Conservation (phyloP, 2,797 vertebrate genomes). For the Chrysolophus pictus region DNA sequence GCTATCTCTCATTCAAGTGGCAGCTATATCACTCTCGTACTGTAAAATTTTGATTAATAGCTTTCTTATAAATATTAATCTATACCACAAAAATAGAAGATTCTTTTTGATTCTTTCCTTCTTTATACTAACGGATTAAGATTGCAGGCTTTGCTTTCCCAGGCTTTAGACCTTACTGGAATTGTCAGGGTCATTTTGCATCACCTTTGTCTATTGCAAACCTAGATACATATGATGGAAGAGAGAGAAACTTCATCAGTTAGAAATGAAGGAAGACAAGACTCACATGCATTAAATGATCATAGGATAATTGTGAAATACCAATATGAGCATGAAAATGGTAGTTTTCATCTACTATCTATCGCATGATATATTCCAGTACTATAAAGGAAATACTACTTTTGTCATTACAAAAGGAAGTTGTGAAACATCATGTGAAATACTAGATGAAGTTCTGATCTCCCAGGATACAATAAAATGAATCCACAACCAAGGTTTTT, state of each 20-base stretch:
- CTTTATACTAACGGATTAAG: background rate
- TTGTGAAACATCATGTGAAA: background rate
- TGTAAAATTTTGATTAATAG: background rate
- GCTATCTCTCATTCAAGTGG: constrained; percentile 19
- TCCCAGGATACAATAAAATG: background rate
- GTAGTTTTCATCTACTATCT: background rate
- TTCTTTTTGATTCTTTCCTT: background rate
- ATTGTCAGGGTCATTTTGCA: background rate
- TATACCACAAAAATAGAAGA: background rate
- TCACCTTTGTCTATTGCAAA: background rate
- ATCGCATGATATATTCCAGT: background rate
- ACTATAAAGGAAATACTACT: background rate
- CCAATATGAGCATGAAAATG: background rate
- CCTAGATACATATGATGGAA: background rate
- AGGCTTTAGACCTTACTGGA: background rate
- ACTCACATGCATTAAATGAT: background rate
- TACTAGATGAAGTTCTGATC: background rate
- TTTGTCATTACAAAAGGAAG: background rate
- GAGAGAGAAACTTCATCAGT: background rate
- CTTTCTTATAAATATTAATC: constrained; percentile 9
- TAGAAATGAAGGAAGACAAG: background rate
- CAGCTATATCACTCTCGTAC: background rate
- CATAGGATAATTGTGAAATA: background rate
- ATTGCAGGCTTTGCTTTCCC: background rate
- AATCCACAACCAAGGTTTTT: background rate